Percentiles rank a stretch among this genome's conserved stretches.
phyloP scores from a whole-genome alignment of 2,113 vertebrate genomes.

The Isurus oxyrinchus region DNA sequence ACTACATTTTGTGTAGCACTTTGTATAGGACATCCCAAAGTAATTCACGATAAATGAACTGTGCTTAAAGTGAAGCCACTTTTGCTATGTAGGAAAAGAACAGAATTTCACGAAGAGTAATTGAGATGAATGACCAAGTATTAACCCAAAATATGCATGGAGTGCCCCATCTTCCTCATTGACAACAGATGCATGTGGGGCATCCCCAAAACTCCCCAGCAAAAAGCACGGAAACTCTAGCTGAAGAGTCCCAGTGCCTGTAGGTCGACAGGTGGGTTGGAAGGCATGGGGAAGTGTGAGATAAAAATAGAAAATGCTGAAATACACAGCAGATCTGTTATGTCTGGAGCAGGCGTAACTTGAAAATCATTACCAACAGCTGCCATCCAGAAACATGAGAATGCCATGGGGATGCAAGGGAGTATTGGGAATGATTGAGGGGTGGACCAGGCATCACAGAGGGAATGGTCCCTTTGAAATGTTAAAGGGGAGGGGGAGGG shows the following conservation, averaged over 20 bases:
- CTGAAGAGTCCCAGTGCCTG: neutral
- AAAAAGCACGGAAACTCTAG: neutral
- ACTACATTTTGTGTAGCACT: neutral
- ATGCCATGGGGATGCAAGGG: too few relatives aligned
- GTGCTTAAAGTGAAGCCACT: neutral
- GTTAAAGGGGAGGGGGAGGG: too few relatives aligned
- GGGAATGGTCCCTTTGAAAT: too few relatives aligned
- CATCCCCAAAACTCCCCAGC: neutral
- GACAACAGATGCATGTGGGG: neutral
- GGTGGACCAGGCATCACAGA: too few relatives aligned
- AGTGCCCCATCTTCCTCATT: neutral
- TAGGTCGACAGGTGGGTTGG: too few relatives aligned
- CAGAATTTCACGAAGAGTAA: neutral
- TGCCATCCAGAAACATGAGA: too few relatives aligned
- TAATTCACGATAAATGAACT: neutral
- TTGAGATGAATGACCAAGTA: neutral
- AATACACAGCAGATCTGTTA: too few relatives aligned
- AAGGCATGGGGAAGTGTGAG: too few relatives aligned
- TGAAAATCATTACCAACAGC: too few relatives aligned
- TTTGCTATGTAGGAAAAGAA: neutral
- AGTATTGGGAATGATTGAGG: too few relatives aligned
- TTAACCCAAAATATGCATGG: neutral
- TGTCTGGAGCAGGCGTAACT: too few relatives aligned
- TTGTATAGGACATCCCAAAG: neutral
- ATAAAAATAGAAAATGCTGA: too few relatives aligned